Evolutionary conservation across 2,888 invertebrate genomes (phyloP).

Genomic region (Caradrina clavipalpis): DNA sequence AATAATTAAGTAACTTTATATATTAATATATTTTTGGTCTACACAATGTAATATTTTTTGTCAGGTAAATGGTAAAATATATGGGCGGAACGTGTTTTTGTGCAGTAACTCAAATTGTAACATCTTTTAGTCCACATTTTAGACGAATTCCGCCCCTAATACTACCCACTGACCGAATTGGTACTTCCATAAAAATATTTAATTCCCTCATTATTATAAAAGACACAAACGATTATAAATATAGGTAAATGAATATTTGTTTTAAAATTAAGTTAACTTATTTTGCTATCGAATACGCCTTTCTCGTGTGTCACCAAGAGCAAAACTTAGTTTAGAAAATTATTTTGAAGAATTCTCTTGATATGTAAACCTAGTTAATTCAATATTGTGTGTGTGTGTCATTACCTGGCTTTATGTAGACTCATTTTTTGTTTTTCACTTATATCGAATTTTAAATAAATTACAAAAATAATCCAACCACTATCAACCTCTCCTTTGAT

Average conservation of each 20-base stretch:
- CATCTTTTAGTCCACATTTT: neutral
- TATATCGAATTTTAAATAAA: neutral
- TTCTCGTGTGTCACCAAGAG: conserved; percentile 48
- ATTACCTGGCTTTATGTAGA: conserved; percentile 84
- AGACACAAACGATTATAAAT: neutral
- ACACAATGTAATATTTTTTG: neutral
- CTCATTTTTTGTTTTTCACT: conserved; percentile 71
- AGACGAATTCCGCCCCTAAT: neutral
- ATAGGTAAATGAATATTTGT: neutral
- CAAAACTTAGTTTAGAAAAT: neutral
- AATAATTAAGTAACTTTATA: neutral
- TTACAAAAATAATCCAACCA: neutral
- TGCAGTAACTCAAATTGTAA: neutral
- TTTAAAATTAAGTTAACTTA: neutral
- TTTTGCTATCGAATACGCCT: conserved; percentile 48
- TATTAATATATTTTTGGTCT: neutral
- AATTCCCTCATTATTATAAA: neutral
- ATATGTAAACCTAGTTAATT: neutral
- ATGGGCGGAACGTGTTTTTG: neutral
- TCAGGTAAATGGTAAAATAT: no score
- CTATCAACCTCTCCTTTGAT: neutral
- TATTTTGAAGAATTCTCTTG: neutral
- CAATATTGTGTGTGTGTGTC: neutral
- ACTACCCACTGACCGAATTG: neutral
- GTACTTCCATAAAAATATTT: neutral